These are phyloP conservation scores for Lucilia sericata DNA, from an alignment of 1,140 invertebrate species.

Conservation along the genomic window DNA sequence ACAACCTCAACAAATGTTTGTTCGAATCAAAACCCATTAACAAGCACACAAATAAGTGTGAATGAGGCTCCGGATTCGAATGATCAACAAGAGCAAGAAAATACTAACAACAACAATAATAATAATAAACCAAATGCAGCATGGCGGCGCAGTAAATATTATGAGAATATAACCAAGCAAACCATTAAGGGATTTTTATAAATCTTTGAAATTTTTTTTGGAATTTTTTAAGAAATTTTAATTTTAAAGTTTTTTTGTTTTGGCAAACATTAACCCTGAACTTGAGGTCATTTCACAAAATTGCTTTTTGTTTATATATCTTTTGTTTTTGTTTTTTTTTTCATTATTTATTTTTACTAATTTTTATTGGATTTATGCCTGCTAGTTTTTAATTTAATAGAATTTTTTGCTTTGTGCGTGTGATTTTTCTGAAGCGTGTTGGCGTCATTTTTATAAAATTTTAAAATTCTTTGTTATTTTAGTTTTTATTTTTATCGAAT, in stretches of 20 bases:
- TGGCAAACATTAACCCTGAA: conserved; percentile 30
- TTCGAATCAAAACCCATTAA: conserved; percentile 45
- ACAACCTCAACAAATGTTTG: conserved; percentile 10
- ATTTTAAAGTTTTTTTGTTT: background rate
- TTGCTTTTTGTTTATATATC: background rate
- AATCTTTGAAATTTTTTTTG: background rate
- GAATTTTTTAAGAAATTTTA: background rate
- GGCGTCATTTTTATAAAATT: conserved; percentile 5
- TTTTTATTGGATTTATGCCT: conserved; percentile 12
- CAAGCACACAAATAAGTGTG: conserved; percentile 47
- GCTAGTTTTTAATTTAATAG: conserved; percentile 1
- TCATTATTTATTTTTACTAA: background rate
- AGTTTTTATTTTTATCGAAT: conserved; percentile 4
- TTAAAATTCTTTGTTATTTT: background rate
- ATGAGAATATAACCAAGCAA: conserved; percentile 69
- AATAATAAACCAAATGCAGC: conserved; percentile 55
- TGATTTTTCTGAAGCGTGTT: background rate
- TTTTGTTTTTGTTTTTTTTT: background rate
- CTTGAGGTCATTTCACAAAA: conserved; percentile 6
- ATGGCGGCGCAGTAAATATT: conserved; percentile 67
- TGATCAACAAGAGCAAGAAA: background rate
- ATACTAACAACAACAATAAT: conserved; percentile 19
- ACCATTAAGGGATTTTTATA: conserved; percentile 69
- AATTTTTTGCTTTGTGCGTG: background rate
- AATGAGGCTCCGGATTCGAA: conserved; percentile 22